Conservation (phyloP, 2,797 vertebrate genomes). For the Capromys pilorides region DNA sequence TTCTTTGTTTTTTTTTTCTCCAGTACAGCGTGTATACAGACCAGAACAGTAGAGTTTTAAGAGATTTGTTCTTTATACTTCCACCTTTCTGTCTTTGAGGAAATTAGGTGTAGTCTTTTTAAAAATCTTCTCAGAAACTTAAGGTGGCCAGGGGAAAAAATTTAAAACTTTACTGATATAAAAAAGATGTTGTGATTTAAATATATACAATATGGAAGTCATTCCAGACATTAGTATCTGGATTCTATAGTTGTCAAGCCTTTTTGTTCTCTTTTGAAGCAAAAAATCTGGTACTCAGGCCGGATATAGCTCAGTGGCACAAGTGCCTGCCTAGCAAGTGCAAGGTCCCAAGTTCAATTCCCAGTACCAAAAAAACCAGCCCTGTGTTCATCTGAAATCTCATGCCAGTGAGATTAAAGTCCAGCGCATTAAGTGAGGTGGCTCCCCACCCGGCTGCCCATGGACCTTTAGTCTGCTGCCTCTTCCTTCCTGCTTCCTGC, state of each 20-base stretch:
- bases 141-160: slow-evolving; percentile 44
- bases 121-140: slow-evolving; percentile 47
- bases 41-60: slow-evolving; percentile 42
- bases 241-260: neutral
- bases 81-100: slow-evolving; percentile 27
- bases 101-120: slow-evolving; percentile 22
- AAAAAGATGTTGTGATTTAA: slow-evolving; percentile 52
- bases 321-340: no score
- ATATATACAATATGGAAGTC: slow-evolving; percentile 1
- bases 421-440: neutral
- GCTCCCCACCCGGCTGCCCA: neutral
- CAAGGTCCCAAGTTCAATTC: no score
- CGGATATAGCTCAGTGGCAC: no score
- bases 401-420: neutral
- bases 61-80: slow-evolving; percentile 48
- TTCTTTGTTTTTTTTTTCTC: neutral
- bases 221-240: slow-evolving; percentile 18
- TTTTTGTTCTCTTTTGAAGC: neutral
- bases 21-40: neutral
- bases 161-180: slow-evolving; percentile 2
- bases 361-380: neutral
- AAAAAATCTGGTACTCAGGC: neutral
- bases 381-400: neutral
- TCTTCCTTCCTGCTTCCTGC: neutral
- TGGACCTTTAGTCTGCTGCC: neutral